Percentiles rank a stretch among this genome's conserved stretches.
phyloP scores from a whole-genome alignment of 1,140 invertebrate species.

The Batillaria attramentaria region DNA sequence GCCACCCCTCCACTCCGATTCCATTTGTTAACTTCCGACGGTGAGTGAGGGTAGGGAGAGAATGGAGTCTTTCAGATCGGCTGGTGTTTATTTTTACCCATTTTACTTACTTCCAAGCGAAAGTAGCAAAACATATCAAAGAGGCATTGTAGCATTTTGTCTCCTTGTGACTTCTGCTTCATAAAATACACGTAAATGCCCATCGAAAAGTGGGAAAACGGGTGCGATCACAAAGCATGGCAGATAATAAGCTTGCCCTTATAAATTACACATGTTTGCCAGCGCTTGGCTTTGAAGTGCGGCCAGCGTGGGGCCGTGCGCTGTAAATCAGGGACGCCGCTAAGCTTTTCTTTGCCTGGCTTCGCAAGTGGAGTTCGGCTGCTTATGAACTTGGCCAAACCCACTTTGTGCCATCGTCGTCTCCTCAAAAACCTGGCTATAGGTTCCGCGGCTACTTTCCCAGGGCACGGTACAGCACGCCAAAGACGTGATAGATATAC shows the following conservation, averaged over 20 bases:
- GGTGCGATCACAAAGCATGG: slow-evolving; percentile 26
- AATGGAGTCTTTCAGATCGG: slow-evolving; percentile 45
- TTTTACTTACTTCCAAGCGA: not conserved
- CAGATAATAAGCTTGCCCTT: slow-evolving; percentile 45
- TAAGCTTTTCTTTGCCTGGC: slow-evolving; percentile 30
- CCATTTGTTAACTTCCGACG: slow-evolving; percentile 36
- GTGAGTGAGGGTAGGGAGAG: slow-evolving; percentile 49
- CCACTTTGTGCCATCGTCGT: slow-evolving; percentile 3
- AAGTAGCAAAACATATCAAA: slow-evolving; percentile 21
- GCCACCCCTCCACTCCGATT: not conserved
- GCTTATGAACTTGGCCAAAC: slow-evolving; percentile 19
- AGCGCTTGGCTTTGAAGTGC: slow-evolving; percentile 50
- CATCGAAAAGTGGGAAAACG: too few species aligned
- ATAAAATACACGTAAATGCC: too few species aligned
- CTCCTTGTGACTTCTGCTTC: not conserved
- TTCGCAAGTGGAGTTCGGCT: slow-evolving; percentile 25
- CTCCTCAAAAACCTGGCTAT: not conserved
- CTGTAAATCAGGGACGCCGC: slow-evolving; percentile 32
- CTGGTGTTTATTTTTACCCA: slow-evolving; percentile 26
- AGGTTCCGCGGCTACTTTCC: too few species aligned
- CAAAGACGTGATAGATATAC: too few species aligned
- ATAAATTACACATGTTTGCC: slow-evolving; percentile 55
- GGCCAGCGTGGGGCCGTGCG: slow-evolving; percentile 37
- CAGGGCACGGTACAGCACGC: too few species aligned
- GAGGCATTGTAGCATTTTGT: slow-evolving; percentile 11